A percentile compares a stretch with the other conserved stretches of the same genome.
Conservation (phyloP, 2,797 vertebrate species). For the Salmo trutta region DNA sequence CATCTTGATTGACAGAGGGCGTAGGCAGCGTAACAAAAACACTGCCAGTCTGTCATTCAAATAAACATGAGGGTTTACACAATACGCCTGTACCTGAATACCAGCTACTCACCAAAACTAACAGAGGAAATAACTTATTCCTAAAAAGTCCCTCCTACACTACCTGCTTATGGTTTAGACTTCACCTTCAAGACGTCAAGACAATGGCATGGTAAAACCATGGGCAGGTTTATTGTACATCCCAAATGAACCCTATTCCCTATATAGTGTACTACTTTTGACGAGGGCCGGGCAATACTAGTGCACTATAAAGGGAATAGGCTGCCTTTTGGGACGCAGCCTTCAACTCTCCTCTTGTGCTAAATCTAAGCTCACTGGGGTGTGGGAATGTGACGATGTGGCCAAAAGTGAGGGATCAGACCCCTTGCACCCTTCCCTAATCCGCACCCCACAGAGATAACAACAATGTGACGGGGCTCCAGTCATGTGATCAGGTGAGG, state of each 20-base stretch:
- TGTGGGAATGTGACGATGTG: conserved; percentile 54
- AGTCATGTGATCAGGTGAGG: conserved; percentile 1
- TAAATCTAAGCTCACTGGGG: not conserved
- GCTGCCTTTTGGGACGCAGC: not conserved
- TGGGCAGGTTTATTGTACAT: not conserved
- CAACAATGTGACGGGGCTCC: conserved; percentile 17
- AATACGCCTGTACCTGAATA: not conserved
- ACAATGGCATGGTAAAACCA: not conserved
- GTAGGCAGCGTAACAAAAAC: conserved; percentile 1
- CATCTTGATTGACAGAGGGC: conserved; percentile 25
- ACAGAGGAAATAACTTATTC: not conserved
- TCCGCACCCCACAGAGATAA: conserved; percentile 50
- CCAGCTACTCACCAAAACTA: not conserved
- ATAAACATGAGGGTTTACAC: not conserved
- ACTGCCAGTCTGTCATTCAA: not conserved
- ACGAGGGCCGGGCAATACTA: too few relatives aligned
- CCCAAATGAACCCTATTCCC: not conserved
- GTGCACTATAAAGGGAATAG: not conserved
- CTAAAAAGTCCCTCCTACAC: not conserved
- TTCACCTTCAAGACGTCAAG: not conserved
- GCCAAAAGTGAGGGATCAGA: conserved; percentile 57
- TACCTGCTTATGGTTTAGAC: not conserved
- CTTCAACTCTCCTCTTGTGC: conserved; percentile 41
- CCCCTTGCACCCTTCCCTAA: conserved; percentile 36
- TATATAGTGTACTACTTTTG: not conserved